Evolutionary conservation across 2,113 vertebrate genomes (phyloP).

Genomic region (Anas platyrhynchos): DNA sequence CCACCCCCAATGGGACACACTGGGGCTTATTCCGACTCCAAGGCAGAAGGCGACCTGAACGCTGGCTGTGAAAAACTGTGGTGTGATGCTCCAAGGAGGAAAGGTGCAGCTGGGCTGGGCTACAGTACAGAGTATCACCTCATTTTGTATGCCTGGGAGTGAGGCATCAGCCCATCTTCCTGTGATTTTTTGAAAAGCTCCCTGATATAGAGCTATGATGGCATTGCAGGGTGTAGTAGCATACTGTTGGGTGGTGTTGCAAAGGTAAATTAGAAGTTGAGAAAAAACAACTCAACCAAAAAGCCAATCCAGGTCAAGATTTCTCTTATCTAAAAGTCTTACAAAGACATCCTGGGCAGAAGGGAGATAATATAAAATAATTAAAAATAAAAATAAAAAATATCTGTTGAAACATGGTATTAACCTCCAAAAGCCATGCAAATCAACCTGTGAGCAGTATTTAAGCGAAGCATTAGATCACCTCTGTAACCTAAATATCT

Average conservation of each 20-base stretch:
- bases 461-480: not conserved
- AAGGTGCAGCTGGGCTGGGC: not conserved
- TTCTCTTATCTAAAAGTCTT: not conserved
- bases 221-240: not conserved
- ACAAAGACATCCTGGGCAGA: not conserved
- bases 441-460: not conserved
- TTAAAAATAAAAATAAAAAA: not conserved
- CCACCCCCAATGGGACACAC: accelerated
- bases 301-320: accelerated
- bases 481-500: not conserved
- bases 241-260: accelerated
- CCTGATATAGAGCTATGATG: not conserved
- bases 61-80: accelerated
- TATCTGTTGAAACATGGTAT: not conserved
- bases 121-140: accelerated
- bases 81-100: not conserved
- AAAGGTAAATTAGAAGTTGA: not conserved
- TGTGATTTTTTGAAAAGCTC: not conserved
- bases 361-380: not conserved
- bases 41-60: accelerated
- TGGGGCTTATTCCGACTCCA: not conserved
- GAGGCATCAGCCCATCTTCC: not conserved
- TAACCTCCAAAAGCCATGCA: not conserved
- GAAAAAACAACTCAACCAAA: not conserved
- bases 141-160: accelerated